phyloP scores from a whole-genome alignment of 2,888 invertebrate species.

The Orthosia gracilis region DNA sequence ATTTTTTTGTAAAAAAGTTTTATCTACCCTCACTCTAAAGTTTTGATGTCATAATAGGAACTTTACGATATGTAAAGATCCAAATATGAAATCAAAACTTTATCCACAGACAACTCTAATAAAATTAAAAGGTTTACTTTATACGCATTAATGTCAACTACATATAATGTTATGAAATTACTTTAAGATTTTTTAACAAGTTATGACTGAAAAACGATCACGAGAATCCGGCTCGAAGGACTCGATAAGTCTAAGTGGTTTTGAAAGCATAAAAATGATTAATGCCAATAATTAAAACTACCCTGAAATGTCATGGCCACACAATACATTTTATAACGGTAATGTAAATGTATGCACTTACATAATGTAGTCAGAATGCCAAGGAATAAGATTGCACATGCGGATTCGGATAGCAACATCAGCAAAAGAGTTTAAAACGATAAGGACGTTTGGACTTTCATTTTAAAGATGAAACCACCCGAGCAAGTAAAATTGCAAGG shows the following conservation, averaged over 20 bases:
- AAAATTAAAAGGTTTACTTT: too few species aligned
- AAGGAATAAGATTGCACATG: slow-evolving; percentile 3
- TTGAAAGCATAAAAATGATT: slow-evolving; percentile 14
- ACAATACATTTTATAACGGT: slow-evolving; percentile 26
- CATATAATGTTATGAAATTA: too few species aligned
- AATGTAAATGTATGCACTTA: slow-evolving; percentile 35
- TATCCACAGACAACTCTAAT: too few species aligned
- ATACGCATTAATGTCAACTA: too few species aligned
- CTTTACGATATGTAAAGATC: too few species aligned
- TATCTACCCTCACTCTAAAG: too few species aligned
- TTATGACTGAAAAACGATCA: neutral
- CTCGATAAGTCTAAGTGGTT: neutral
- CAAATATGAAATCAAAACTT: too few species aligned
- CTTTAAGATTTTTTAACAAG: neutral
- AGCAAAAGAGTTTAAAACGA: slow-evolving; percentile 6
- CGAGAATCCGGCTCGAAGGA: slow-evolving; percentile 13
- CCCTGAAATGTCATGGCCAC: slow-evolving; percentile 39
- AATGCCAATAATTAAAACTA: slow-evolving; percentile 14
- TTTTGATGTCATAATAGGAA: too few species aligned
- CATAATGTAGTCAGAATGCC: slow-evolving; percentile 12
- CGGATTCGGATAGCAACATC: neutral
- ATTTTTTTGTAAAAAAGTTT: too few species aligned
- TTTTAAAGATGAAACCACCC: slow-evolving; percentile 5
- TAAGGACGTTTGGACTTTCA: slow-evolving; percentile 3
- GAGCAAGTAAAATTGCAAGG: slow-evolving; percentile 1